Evolutionary conservation across 2,888 invertebrate species (phyloP), one percentile per base, ranked within the genome.

Genomic region (Drosophila algonquin): DNA sequence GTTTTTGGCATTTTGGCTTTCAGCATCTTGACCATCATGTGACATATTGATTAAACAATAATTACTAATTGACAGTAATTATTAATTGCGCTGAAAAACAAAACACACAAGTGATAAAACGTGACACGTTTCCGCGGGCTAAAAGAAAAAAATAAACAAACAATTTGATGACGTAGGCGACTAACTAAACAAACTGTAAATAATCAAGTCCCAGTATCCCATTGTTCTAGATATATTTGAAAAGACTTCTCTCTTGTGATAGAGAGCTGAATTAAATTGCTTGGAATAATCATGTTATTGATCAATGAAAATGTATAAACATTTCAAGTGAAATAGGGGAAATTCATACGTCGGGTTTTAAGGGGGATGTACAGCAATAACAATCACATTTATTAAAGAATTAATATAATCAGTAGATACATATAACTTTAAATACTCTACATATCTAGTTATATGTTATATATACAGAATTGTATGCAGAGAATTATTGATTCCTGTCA

Each of bases 1-100:
- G 48, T 45, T 55, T 50, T 44, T 46, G 40, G 24, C 54, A 27
- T 54, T 47, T 40, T 56, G 52, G 57, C 62, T 74, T 73, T 75
- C 60, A 53, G 70, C 24, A 44, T 40, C 18, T 57, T 51, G 40
- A 24, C 40, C 35, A 70, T 84, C 82, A 80, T 84, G 80, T 84
- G 81, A 82, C 74, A 58, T 56, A 44, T 70, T 80, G 35, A 85
- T 85, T 82, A 85, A 63, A 73, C 30, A 68, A 60, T 40, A 46
- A 63, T 68, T 63, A 76, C 76, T 77, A 69, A 79, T 64, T 50
- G 62, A 68, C 53, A 63, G 63, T 56, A 46, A 63, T 73, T 56
- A 76, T 73, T 76, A 67, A 76, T 63, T 44, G 57, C 24, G 51
- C 62, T 58, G 69, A 71, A 56, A 48, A 45, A 30, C 35, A 51